phyloP scores from a whole-genome alignment of 2,113 vertebrate genomes.

The Ageneiosus marmoratus region DNA sequence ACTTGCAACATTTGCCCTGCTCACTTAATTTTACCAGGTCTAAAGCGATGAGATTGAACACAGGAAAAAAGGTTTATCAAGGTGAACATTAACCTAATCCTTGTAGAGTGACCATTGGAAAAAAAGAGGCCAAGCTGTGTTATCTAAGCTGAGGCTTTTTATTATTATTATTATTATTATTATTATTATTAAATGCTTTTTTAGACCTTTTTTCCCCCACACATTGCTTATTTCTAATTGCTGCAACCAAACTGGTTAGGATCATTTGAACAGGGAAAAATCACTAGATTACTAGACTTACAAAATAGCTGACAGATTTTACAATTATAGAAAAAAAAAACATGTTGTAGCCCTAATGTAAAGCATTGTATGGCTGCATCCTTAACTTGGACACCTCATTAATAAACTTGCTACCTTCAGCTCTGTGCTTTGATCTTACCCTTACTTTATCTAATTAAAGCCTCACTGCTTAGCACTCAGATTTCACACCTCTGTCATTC shows the following conservation, averaged over 20 bases:
- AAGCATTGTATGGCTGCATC: neutral
- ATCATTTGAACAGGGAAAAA: neutral
- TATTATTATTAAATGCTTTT: too few species aligned
- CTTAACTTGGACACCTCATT: neutral
- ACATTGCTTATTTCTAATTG: neutral
- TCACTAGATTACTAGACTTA: neutral
- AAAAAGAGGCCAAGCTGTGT: neutral
- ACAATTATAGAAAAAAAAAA: neutral
- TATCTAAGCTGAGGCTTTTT: neutral
- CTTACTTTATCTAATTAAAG: slow-evolving; percentile 24
- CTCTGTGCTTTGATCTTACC: slow-evolving; percentile 1
- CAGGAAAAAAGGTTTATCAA: neutral
- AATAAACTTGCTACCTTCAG: neutral
- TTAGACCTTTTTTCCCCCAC: too few species aligned
- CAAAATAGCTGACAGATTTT: neutral
- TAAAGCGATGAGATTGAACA: neutral
- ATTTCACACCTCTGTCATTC: slow-evolving; percentile 24
- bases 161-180: neutral
- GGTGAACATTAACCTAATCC: neutral
- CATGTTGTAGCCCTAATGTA: neutral
- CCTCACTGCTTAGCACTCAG: neutral
- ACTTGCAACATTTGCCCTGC: neutral
- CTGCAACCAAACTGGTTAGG: neutral
- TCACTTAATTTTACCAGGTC: neutral
- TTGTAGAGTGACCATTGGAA: neutral